Base-by-base conservation (phyloP, 2,113 vertebrate species). In the Lucifuga dentata region DNA sequence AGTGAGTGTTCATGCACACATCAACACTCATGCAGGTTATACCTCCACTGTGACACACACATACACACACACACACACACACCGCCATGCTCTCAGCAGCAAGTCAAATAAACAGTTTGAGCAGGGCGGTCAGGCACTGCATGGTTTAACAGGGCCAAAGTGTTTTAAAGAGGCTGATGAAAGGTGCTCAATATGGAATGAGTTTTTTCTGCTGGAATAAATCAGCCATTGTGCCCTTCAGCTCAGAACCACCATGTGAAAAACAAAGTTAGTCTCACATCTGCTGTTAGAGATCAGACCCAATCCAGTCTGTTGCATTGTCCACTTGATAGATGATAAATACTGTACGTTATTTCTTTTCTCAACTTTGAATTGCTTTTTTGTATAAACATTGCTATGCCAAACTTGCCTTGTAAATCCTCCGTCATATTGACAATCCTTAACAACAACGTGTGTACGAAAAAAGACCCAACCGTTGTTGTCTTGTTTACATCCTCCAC, bases 111-210 rank as follows among this genome's bases (percentile, higher is more conserved):
- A 90, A 90, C 83, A 86, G 57, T 76, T 59, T 67, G 63, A 80
- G 65, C 59, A 58, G 72, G 56, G 72, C 69, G 17, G 78, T 79
- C 77, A 78, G 70, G 80, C 76, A 61, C 64, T 83, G 74, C 74
- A 68, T 75, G 83, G 80, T 88, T 91, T 85, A 84, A 77, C 83
- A 78, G 82, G 72, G 71, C 76, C 68, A 87, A 78, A 90, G 87
- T 83, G 82, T 88, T 91, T 85, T 78, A 88, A 84, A 89, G 86
- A 90, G 85, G 71, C 82, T 84, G 85, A 71, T 87, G 85, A 90
- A 87, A 87, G 82, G 61, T 74, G 72, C 75, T 77, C 21, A 32
- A 58, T 62, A 39, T 51, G 46, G 61, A 77, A 73, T 7, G 10
- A 48, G n/a, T 26, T 49, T 64, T 70, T 64, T 12, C 65, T 49